Percentiles rank a stretch among this genome's conserved stretches.
Conservation (phyloP, 2,888 invertebrate genomes). For the Agrilus cyanescens region DNA sequence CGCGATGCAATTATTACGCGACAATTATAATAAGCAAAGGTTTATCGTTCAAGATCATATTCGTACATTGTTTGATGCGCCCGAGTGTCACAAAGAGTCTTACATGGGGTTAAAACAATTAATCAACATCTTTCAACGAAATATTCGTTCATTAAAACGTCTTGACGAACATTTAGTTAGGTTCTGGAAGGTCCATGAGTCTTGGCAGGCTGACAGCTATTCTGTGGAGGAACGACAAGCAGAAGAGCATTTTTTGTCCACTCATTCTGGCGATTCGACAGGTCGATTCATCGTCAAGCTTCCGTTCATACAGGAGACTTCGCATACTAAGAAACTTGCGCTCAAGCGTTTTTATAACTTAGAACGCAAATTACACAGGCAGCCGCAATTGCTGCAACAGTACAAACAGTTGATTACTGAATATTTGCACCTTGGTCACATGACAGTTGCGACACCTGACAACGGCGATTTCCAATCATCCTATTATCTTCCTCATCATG, state of each 20-base stretch:
- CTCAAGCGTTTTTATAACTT: constrained; percentile 15
- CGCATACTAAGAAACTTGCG: constrained; percentile 14
- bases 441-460: constrained; percentile 6
- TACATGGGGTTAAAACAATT: no score
- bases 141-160: no score
- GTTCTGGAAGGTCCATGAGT: constrained; percentile 17
- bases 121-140: no score
- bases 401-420: constrained; percentile 13
- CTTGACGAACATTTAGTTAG: not conserved
- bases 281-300: constrained; percentile 19
- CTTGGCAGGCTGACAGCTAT: constrained; percentile 6
- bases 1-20: no score
- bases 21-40: no score
- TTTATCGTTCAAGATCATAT: no score
- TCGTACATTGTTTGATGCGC: no score
- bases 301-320: constrained; percentile 14
- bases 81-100: no score
- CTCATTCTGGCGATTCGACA: constrained; percentile 11
- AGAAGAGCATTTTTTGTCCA: constrained; percentile 16
- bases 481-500: constrained; percentile 29
- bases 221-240: constrained; percentile 16
- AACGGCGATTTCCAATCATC: constrained; percentile 1
- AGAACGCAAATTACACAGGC: constrained; percentile 14
- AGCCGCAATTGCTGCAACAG: constrained; percentile 13
- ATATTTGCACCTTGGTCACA: constrained; percentile 15